Evolutionary conservation across 2,113 vertebrate genomes (phyloP), one percentile per base, ranked within the genome.

Genomic region (Paradoxurus hermaphroditus): DNA sequence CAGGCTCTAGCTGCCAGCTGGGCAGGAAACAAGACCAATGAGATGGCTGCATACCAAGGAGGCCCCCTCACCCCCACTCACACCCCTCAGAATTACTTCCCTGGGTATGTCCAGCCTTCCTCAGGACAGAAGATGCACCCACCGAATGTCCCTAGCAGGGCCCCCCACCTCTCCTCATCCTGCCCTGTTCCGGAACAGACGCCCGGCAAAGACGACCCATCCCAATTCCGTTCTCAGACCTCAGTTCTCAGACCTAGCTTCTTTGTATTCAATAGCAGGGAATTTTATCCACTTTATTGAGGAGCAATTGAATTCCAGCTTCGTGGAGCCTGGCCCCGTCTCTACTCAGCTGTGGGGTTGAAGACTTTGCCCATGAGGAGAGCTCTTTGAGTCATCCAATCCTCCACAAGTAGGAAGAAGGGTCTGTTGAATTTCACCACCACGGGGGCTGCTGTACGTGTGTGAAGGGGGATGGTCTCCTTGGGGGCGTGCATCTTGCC

Each of bases 371-470:
- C 94, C 62, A 63, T 5, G 39, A 91, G 16, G 49, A 91, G 44
- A 21, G 59, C 34, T 39, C 7, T 29, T 46, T 81, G 82, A 34
- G 39, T 72, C 19, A 19, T 41, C 49, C 44, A 14, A 15, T 95
- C 72, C 73, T 41, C 11, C 49, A 91, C 39, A 49, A 62, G 70
- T 14, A 86, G 13, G 29, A 95, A 34, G 82, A 91, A 91, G 41
- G 94, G 94, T 39, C 62, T 91, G 51, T 95, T 62, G 27, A 91
- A 62, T 1, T 63, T 95, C 27, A 89, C 34, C 1, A 68, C 36
- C 9, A 44, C 5, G 18, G 39, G 39, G 21, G 36, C 13, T 59
- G 36, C 36, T 0, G 11, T 4, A 15, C 6, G 15, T 5, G 44
- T 7, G 25, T 39, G 34, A 13, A 5, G 25, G 85, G 16, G 9